phyloP scores from a whole-genome alignment of 2,797 vertebrate species.

The Apogon hyalosoma region DNA sequence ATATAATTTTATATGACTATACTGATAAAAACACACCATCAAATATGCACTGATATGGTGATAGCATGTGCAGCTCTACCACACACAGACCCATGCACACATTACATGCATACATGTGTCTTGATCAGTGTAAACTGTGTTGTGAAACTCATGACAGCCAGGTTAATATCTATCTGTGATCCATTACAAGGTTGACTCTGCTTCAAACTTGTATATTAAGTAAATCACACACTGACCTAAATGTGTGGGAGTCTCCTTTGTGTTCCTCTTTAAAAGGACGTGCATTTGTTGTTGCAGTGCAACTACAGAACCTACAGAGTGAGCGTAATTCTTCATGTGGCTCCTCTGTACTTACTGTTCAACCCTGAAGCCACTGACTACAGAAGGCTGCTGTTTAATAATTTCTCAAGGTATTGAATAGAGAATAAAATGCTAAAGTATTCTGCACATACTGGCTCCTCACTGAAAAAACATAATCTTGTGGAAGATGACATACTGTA shows the following conservation, averaged over 20 bases:
- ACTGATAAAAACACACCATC: neutral
- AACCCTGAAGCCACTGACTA: constrained; percentile 14
- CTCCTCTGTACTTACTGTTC: neutral
- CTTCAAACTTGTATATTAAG: neutral
- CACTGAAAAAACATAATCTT: neutral
- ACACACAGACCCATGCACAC: neutral
- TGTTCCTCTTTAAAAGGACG: constrained; percentile 2
- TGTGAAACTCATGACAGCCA: neutral
- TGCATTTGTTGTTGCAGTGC: neutral
- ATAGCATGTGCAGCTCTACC: neutral
- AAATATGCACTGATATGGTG: neutral
- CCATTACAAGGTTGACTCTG: neutral
- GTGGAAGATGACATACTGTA: neutral
- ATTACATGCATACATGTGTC: neutral
- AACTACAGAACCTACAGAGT: neutral
- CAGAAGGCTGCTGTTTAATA: constrained; percentile 23
- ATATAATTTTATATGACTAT: too few relatives aligned
- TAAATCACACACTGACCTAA: constrained; percentile 7
- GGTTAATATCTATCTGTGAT: neutral
- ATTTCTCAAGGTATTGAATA: constrained; percentile 18
- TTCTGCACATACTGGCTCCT: neutral
- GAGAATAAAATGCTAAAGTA: constrained; percentile 13
- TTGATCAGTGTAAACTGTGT: neutral
- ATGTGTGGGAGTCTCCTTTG: neutral
- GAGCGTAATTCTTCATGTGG: neutral